Base-by-base conservation (phyloP, 2,113 vertebrate genomes). In the Semnopithecus entellus region DNA sequence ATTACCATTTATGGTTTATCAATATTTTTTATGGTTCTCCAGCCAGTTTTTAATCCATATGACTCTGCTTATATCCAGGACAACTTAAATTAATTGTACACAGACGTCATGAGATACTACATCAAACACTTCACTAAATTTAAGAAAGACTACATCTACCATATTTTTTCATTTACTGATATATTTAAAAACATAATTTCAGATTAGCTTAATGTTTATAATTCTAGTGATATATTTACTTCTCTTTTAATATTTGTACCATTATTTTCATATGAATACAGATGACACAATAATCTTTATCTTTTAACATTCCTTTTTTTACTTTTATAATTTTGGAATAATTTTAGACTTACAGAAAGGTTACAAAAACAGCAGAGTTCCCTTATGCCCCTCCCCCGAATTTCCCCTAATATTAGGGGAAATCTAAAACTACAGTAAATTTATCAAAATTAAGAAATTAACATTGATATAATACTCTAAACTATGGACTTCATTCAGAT, bases 11-110 rank as follows among this genome's bases (percentile, higher is more conserved):
- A 88, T 95, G 22, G 45, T 75, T 96, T 96, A 95, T 92, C 92
- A 95, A 95, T 96, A 92, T 88, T 95, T 97, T 97, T 97, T 96
- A 97, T 94, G 76, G 88, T 89, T 95, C 84, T 98, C 66, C 35
- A 95, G 88, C 66, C 66, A 96, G 90, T 95, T 96, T 89, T 98
- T 90, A 97, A 96, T 95, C 90, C 55, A 87, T 87, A 40, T 88
- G 84, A 94, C 57, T 95, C 45, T 94, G 81, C 90, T 92, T 87
- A 94, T 85, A 95, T 61, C 75, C 57, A 88, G 48, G 50, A 93
- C 80, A 96, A 97, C 88, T 43, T 97, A 87, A 97, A 97, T 75
- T 94, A 96, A 96, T 79, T 96, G 92, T 90, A 23, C 52, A 96
- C 23, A 94, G 45, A 91, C 91, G 66, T 94, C 91, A 90, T 32